A percentile compares a stretch with the other conserved stretches of the same genome.
Conservation (phyloP, 2,797 vertebrate genomes). For the Mormyrops boulengeri region DNA sequence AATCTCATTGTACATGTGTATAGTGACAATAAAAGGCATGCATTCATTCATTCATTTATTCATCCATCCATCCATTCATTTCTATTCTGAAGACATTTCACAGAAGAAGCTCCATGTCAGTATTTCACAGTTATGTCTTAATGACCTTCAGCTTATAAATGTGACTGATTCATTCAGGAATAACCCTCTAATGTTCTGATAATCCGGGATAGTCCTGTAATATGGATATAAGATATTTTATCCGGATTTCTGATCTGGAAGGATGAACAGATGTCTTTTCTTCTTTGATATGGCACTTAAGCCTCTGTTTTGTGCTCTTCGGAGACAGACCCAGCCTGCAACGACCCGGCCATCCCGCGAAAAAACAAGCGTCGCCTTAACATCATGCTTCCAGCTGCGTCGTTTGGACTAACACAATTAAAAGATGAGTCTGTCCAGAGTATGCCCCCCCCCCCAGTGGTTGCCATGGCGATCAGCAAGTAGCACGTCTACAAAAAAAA, state of each 20-base stretch:
- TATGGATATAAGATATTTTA: neutral
- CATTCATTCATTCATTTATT: too few species aligned
- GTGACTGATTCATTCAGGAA: neutral
- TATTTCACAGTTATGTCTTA: neutral
- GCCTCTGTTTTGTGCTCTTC: neutral
- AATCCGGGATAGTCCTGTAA: neutral
- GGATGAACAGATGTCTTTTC: neutral
- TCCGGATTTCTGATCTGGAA: neutral
- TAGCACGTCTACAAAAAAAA: constrained; percentile 38
- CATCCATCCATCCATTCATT: too few species aligned
- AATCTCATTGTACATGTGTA: too few species aligned
- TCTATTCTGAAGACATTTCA: neutral
- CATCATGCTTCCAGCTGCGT: constrained; percentile 46
- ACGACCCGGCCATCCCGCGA: neutral
- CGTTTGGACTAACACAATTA: constrained; percentile 18
- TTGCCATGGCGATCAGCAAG: constrained; percentile 58
- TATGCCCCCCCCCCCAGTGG: constrained; percentile 40
- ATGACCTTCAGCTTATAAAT: neutral
- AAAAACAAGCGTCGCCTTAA: constrained; percentile 41
- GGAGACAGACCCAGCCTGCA: neutral
- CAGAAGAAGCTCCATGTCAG: neutral
- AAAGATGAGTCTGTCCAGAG: constrained; percentile 53
- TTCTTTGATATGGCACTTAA: neutral
- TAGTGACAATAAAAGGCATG: too few species aligned
- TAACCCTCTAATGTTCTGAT: neutral